Percentiles rank a stretch among this genome's conserved stretches.
These are phyloP conservation scores for Astropecten irregularis DNA, from an alignment of 53 echinoderm and acorn worm species.

Conservation along the genomic window DNA sequence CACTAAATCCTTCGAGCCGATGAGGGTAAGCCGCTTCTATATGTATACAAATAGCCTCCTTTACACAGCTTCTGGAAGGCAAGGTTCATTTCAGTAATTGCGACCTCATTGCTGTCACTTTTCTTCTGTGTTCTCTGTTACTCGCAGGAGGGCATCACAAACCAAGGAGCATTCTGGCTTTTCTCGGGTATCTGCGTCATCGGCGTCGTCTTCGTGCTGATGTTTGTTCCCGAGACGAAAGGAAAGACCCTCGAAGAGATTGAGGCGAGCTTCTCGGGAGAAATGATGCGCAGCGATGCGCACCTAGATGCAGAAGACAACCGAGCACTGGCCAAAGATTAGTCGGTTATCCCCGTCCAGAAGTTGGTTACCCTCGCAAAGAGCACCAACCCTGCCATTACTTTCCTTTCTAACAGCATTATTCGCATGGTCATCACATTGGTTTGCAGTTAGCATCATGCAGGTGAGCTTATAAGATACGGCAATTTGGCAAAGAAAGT, in stretches of 20 bases:
- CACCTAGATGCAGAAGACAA: neutral
- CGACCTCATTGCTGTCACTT: no score
- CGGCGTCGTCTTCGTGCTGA: conserved; percentile 56
- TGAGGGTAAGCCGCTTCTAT: conserved; percentile 65
- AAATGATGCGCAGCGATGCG: neutral
- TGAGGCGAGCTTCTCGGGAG: conserved; percentile 26
- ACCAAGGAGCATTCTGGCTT: conserved; percentile 58
- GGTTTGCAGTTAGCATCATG: no score
- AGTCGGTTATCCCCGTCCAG: no score
- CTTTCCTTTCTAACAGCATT: no score
- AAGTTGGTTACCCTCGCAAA: no score
- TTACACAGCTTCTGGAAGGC: no score
- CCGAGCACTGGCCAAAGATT: neutral
- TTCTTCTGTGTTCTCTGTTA: neutral
- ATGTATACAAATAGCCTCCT: no score
- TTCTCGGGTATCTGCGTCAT: conserved; percentile 54
- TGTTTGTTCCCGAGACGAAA: conserved; percentile 70
- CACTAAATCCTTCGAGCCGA: conserved; percentile 68
- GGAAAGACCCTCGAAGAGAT: conserved; percentile 66
- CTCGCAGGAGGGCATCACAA: conserved; percentile 16
- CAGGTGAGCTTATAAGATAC: no score
- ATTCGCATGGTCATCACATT: no score
- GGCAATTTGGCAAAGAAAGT: no score
- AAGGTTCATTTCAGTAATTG: no score
- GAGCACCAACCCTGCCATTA: no score